These are phyloP conservation scores for Scomber japonicus DNA, from an alignment of 2,113 vertebrate genomes.

Conservation along the genomic window DNA sequence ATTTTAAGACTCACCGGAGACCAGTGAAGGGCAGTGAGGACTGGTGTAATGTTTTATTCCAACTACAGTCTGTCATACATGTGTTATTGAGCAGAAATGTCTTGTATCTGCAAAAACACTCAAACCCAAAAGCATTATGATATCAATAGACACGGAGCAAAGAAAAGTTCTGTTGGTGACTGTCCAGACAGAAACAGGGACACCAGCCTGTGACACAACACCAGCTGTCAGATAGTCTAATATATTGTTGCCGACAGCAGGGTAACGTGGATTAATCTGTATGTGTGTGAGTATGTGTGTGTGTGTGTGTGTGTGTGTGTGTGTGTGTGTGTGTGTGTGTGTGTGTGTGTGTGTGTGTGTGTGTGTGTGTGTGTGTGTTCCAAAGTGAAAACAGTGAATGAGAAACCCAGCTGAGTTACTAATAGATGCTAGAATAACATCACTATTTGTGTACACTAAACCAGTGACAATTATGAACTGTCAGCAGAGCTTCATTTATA, in stretches of 20 bases:
- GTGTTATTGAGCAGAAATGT: too few relatives aligned
- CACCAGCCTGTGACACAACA: not conserved
- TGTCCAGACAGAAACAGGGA: not conserved
- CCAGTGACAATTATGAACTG: not conserved
- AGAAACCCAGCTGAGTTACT: not conserved
- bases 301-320: not conserved
- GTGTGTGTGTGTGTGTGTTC: not conserved
- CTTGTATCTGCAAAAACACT: too few relatives aligned
- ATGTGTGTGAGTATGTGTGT: not conserved
- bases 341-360: not conserved
- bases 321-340: not conserved
- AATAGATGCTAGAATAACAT: conserved; percentile 21
- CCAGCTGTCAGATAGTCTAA: not conserved
- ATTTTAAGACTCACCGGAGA: too few relatives aligned
- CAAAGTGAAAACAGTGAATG: not conserved
- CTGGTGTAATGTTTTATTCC: too few relatives aligned
- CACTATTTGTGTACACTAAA: not conserved
- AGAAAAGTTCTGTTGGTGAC: not conserved
- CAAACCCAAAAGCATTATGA: not conserved
- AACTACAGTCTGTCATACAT: too few relatives aligned
- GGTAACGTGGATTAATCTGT: not conserved
- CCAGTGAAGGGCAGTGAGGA: too few relatives aligned
- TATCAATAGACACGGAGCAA: conserved; percentile 2
- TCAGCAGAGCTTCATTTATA: conserved; percentile 14
- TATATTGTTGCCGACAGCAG: not conserved